Percentiles rank a stretch among this genome's conserved stretches.
Evolutionary conservation across 1,140 invertebrate genomes (phyloP).

Genomic region (Ceratina calcarata): DNA sequence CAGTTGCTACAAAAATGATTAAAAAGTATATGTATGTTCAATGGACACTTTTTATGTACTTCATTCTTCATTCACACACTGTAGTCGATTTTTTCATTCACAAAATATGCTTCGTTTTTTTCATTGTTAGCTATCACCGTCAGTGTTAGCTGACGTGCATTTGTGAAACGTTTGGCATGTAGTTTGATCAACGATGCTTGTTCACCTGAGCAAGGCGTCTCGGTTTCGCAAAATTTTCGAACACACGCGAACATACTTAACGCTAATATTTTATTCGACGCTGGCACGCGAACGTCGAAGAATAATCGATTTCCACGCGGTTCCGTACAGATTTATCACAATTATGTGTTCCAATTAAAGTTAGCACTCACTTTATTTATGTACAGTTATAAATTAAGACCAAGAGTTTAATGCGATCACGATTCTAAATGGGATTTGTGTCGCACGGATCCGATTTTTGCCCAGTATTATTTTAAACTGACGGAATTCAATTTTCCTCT

Average conservation of each 20-base stretch:
- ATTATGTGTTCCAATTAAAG: constrained; percentile 8
- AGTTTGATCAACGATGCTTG: neutral
- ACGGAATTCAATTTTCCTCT: no score
- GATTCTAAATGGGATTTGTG: neutral
- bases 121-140: neutral
- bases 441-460: no score
- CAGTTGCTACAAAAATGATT: no score
- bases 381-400: constrained; percentile 1
- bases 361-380: constrained; percentile 15
- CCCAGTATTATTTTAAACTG: no score
- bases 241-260: constrained; percentile 38
- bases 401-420: neutral
- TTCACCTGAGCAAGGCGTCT: neutral
- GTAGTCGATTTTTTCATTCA: no score
- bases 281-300: constrained; percentile 25
- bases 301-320: constrained; percentile 22
- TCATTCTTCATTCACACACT: no score
- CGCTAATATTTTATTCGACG: constrained; percentile 28
- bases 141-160: no score
- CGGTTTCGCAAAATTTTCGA: constrained; percentile 27
- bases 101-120: neutral
- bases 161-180: neutral
- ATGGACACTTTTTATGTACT: no score
- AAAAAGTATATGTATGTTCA: no score
- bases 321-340: constrained; percentile 15